Conservation (phyloP, 2,113 vertebrate species). For the Notiomystis cincta region DNA sequence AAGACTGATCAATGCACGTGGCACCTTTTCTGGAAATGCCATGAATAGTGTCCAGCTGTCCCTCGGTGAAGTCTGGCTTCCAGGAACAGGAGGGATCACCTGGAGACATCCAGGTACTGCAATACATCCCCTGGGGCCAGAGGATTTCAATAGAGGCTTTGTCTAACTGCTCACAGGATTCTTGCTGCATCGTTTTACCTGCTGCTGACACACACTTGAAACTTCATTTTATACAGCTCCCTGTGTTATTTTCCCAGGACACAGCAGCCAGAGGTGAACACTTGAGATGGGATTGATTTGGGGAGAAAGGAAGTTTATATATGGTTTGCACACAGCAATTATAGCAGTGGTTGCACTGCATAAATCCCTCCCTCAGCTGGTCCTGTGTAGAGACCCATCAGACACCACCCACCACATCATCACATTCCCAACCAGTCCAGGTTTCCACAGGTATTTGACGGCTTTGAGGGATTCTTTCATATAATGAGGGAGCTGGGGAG, state of each 20-base stretch:
- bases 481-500: neutral
- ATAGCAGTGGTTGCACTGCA: neutral
- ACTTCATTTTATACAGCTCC: neutral
- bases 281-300: neutral
- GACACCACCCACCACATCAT: rapidly evolving
- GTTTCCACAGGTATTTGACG: neutral
- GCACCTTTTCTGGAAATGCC: neutral
- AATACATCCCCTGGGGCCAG: neutral
- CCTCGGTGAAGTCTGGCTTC: neutral
- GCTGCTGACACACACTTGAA: neutral
- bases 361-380: neutral
- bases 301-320: neutral
- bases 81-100: neutral
- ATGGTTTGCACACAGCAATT: neutral
- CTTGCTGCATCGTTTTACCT: neutral
- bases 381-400: neutral
- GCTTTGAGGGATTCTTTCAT: neutral
- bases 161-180: neutral
- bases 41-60: neutral
- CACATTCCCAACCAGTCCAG: neutral
- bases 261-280: neutral
- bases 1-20: neutral
- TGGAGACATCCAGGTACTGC: neutral
- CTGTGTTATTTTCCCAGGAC: neutral
- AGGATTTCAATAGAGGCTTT: neutral